Evolutionary conservation across 2,113 vertebrate species (phyloP).

Genomic region (Pseudopipra pipra): DNA sequence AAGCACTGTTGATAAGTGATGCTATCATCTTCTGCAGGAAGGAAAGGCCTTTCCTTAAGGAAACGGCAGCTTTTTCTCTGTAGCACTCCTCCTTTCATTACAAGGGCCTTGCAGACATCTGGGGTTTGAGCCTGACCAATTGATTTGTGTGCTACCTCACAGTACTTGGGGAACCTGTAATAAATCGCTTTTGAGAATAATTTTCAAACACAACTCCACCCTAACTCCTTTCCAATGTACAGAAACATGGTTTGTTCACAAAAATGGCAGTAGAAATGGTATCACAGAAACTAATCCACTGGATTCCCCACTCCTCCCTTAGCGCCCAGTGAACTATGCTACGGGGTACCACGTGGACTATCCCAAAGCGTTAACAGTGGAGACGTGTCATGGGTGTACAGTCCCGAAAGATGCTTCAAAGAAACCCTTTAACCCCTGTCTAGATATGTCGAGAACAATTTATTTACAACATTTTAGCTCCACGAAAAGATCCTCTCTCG

Average conservation of each 20-base stretch:
- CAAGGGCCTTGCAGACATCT: conserved; percentile 40
- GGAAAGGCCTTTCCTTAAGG: conserved; percentile 69
- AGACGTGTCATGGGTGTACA: conserved; percentile 71
- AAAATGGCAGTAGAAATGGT: conserved; percentile 79
- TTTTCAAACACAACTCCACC: conserved; percentile 67
- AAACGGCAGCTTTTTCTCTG: conserved; percentile 69
- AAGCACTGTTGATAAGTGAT: conserved; percentile 54
- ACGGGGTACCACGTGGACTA: conserved; percentile 55
- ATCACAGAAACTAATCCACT: conserved; percentile 74
- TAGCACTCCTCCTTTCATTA: conserved; percentile 43
- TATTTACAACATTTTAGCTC: conserved; percentile 91
- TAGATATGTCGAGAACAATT: conserved; percentile 85
- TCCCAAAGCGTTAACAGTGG: conserved; percentile 67
- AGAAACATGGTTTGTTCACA: conserved; percentile 77
- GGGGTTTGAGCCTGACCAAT: conserved; percentile 58
- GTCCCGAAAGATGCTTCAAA: conserved; percentile 73
- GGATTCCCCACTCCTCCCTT: conserved; percentile 63
- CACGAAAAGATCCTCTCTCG: conserved; percentile 83
- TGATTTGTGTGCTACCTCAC: conserved; percentile 56
- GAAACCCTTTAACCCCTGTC: conserved; percentile 84
- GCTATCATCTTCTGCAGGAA: conserved; percentile 45
- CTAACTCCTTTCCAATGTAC: conserved; percentile 74
- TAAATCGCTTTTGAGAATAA: conserved; percentile 68
- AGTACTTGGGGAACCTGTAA: conserved; percentile 62
- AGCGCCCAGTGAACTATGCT: conserved; percentile 59